Evolutionary conservation across 92 coral and sea anemone genomes (phyloP), one percentile per base, ranked within the genome.

Genomic region (Zoanthus solanderi): DNA sequence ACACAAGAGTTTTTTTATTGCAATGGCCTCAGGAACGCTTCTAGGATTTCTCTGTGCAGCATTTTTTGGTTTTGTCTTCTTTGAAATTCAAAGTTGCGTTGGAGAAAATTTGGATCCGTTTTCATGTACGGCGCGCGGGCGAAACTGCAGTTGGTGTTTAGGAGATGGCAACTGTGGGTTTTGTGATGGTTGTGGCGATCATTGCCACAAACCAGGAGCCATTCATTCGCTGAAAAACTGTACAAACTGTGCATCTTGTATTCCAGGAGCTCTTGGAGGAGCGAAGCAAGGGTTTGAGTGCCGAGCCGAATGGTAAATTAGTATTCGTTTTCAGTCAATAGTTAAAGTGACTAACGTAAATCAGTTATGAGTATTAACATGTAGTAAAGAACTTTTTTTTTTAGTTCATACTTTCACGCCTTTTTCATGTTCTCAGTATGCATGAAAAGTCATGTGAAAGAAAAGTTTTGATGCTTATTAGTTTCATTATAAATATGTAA

Each of bases 111-210:
- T 81, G 75, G 85, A 81, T 6, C 75, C 75, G 18, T 81, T 81
- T 14, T 45, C 58, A 7, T 97, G 99, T 86, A 81, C 88, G 32
- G 83, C 92, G 53, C 89, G 99, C 73, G 99, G 99, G 17, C 82
- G 95, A 71, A 97, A 97, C 88, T 97, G 99, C 69, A 90, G 96
- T 45, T 97, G 96, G 94, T 97, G 99, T 77, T 84, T 97, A 56
- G 94, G 97, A 87, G 99, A 97, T 77, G 98, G 99, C 30, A 97
- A 95, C 71, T 97, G 99, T 84, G 99, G 99, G 31, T 97, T 97
- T 84, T 97, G 99, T 84, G 99, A 97, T 90, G 89, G 90, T 37
- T 97, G 99, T 79, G 98, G 98, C 5, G 99, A 97, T 88, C 93
- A 95, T 13, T 97, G 99, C 69, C 99, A 97, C 78, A 95, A 91